Percentiles rank a stretch among this genome's conserved stretches.
Evolutionary conservation across 2,113 vertebrate species (phyloP).

Genomic region (Chiloscyllium plagiosum): DNA sequence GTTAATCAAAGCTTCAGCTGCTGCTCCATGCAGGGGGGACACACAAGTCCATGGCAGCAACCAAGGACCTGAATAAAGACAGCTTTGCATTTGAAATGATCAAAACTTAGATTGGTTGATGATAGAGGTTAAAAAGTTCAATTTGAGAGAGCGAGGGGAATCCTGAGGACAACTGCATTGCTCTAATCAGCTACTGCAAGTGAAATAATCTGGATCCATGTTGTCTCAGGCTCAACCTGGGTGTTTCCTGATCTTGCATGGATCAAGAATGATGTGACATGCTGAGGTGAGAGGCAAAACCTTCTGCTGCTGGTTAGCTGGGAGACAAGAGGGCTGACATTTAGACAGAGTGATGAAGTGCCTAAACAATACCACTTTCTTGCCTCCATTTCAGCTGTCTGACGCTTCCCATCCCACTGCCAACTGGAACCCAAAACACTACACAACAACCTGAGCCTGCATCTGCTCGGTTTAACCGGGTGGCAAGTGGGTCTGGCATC

Average conservation of each 20-base stretch:
- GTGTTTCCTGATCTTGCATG: not conserved
- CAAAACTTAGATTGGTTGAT: not conserved
- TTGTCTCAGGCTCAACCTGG: not conserved
- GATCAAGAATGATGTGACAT: not conserved
- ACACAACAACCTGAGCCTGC: no score
- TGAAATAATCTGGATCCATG: not conserved
- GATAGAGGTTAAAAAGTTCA: not conserved
- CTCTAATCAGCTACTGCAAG: not conserved
- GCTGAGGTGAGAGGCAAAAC: not conserved
- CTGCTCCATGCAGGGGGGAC: not conserved
- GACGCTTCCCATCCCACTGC: no score
- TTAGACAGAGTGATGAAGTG: no score
- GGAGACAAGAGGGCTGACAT: no score
- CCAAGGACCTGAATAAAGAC: not conserved
- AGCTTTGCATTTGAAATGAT: not conserved
- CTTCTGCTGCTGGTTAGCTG: no score
- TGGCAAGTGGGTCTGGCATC: no score
- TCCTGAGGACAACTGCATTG: not conserved
- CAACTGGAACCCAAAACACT: no score
- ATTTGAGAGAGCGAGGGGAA: not conserved
- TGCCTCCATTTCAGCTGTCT: no score
- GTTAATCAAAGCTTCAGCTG: not conserved
- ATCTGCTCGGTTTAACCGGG: no score
- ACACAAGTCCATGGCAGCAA: not conserved
- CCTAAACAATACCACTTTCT: not conserved